Conservation (phyloP, 2,797 vertebrate genomes). For the Phaenicophaeus curvirostris region DNA sequence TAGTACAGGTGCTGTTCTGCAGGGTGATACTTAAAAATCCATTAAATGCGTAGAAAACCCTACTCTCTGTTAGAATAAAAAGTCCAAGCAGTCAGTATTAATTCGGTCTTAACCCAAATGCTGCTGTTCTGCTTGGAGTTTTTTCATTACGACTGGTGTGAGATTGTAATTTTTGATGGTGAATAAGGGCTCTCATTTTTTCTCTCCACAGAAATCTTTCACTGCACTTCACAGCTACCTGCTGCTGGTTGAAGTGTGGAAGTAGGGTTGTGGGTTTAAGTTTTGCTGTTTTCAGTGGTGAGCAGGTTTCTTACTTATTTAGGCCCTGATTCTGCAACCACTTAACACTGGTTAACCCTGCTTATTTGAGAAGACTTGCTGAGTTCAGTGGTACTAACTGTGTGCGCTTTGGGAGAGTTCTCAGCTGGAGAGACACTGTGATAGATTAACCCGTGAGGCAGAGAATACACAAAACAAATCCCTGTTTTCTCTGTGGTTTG, state of each 20-base stretch:
- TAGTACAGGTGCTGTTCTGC: neutral
- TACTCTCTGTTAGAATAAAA: neutral
- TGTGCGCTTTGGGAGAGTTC: neutral
- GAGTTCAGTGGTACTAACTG: neutral
- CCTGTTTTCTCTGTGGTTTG: neutral
- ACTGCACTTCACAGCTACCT: neutral
- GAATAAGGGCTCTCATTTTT: conserved; percentile 4
- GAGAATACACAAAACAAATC: neutral
- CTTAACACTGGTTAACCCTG: neutral
- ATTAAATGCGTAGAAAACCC: neutral
- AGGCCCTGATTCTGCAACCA: neutral
- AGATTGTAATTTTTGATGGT: neutral
- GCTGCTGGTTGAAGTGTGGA: neutral
- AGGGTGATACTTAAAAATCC: neutral
- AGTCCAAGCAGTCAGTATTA: conserved; percentile 17
- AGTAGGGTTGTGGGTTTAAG: neutral
- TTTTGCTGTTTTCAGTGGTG: neutral
- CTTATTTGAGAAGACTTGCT: neutral
- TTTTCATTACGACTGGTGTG: neutral
- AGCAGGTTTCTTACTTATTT: neutral
- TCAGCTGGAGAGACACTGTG: neutral
- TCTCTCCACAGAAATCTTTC: conserved; percentile 4
- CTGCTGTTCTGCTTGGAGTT: conserved; percentile 11
- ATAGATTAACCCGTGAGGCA: neutral
- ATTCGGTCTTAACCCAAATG: neutral